Conservation (phyloP, 2,888 invertebrate genomes). For the Plebejus melissa region DNA sequence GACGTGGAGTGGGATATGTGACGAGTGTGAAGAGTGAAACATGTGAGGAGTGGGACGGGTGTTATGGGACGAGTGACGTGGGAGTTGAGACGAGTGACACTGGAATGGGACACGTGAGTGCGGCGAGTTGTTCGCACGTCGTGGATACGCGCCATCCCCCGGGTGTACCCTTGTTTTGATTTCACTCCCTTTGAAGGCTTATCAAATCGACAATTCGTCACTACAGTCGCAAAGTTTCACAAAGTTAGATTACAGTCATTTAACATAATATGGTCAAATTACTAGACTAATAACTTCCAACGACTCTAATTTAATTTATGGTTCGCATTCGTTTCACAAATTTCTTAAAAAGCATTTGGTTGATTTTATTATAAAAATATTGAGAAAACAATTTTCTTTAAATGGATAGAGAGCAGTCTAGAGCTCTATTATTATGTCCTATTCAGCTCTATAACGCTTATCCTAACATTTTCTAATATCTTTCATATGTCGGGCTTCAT, state of each 20-base stretch:
- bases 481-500: conserved; percentile 14
- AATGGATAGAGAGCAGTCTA: background rate
- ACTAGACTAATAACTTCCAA: background rate
- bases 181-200: conserved; percentile 1
- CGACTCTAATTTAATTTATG: background rate
- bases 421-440: background rate
- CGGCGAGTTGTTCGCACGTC: conserved; percentile 1
- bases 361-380: background rate
- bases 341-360: background rate
- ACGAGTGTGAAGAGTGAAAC: background rate
- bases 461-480: conserved; percentile 21
- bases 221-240: background rate
- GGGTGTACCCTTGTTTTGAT: conserved; percentile 19
- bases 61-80: conserved; percentile 27
- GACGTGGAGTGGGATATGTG: conserved; percentile 19
- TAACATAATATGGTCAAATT: background rate
- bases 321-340: background rate
- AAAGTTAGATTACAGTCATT: background rate
- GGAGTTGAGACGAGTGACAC: background rate
- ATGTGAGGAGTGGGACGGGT: no score
- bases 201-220: conserved; percentile 16
- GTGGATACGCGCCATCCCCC: background rate
- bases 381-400: background rate
- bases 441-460: conserved; percentile 22
- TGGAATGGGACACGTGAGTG: background rate